Evolutionary conservation across 2,888 invertebrate genomes (phyloP).

Genomic region (Pyrocoelia pectoralis): DNA sequence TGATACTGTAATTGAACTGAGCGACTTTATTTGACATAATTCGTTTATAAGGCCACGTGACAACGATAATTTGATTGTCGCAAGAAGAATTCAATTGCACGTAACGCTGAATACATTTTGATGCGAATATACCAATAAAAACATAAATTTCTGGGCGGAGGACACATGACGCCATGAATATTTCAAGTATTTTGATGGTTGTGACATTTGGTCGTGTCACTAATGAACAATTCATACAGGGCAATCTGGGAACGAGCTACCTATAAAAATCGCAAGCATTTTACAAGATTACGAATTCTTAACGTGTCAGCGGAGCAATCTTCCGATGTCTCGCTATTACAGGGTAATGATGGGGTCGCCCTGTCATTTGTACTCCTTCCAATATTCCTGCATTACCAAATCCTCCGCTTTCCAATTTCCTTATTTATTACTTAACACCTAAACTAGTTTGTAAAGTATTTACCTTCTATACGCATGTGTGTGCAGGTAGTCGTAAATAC

Average conservation of each 20-base stretch:
- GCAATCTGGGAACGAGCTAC: constrained; percentile 36
- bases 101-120: constrained; percentile 21
- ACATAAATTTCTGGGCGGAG: constrained; percentile 28
- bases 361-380: constrained; percentile 33
- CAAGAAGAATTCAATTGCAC: constrained; percentile 21
- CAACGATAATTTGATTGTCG: constrained; percentile 24
- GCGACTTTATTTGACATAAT: neutral
- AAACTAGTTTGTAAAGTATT: constrained; percentile 28
- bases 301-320: constrained; percentile 40
- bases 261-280: constrained; percentile 39
- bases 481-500: constrained; percentile 42
- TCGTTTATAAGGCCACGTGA: neutral
- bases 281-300: constrained; percentile 40
- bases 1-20: neutral
- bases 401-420: constrained; percentile 36
- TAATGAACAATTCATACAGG: constrained; percentile 50
- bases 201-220: constrained; percentile 34
- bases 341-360: constrained; percentile 36
- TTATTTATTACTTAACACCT: constrained; percentile 29
- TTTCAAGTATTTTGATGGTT: constrained; percentile 41
- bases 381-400: constrained; percentile 24
- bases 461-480: constrained; percentile 30
- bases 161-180: constrained; percentile 44
- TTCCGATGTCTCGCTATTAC: constrained; percentile 37
- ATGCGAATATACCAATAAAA: constrained; percentile 31